Conservation (phyloP, 2,888 invertebrate species). For the Theretra japonica region DNA sequence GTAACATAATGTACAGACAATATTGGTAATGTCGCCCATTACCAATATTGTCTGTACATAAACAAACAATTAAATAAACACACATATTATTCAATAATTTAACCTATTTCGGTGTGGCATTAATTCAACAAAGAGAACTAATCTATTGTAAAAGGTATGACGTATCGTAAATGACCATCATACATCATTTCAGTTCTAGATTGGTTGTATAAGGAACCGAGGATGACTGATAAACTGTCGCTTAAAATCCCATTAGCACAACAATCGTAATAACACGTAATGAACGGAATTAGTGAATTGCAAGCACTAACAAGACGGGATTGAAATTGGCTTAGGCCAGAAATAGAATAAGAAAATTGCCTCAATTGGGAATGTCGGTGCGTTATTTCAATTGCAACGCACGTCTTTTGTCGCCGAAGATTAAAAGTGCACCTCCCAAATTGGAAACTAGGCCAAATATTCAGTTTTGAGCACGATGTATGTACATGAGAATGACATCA, state of each 20-base stretch:
- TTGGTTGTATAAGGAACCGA: background rate
- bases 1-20: too few species aligned
- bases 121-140: too few species aligned
- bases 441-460: constrained; percentile 15
- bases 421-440: constrained; percentile 10
- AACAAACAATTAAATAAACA: too few species aligned
- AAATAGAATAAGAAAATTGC: constrained; percentile 57
- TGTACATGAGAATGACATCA: too few species aligned
- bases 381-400: constrained; percentile 48
- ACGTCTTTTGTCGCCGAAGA: constrained; percentile 7
- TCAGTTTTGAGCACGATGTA: background rate
- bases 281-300: constrained; percentile 42
- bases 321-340: constrained; percentile 50
- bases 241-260: constrained; percentile 23
- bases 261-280: constrained; percentile 31
- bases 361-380: constrained; percentile 50
- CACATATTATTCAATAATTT: too few species aligned
- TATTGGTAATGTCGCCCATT: too few species aligned
- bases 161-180: too few species aligned
- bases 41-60: too few species aligned
- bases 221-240: background rate
- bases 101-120: too few species aligned
- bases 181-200: background rate
- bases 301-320: constrained; percentile 37
- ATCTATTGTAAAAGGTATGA: too few species aligned